Base-by-base conservation (phyloP, 2,797 vertebrate species). In the Tenualosa thibaudeaui region DNA sequence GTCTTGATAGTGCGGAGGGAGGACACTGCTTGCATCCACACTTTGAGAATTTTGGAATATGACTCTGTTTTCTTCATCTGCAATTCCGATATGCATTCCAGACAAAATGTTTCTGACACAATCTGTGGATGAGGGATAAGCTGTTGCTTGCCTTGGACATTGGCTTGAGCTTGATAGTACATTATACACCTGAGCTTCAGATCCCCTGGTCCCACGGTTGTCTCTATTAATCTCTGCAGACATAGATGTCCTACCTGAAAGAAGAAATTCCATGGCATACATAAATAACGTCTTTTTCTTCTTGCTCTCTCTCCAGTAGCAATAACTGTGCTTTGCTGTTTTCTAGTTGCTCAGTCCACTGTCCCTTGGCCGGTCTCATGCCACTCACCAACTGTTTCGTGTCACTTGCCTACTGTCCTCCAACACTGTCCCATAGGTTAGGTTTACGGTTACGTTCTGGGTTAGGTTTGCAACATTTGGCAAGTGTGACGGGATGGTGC, bases 201-300 rank as follows among this genome's bases (percentile, higher is more conserved):
- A 78, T 15, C 17, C 71, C n/a, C 37, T 78, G 17, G 71, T 46
- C 37, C 3, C 5, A 46, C 5, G 37, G 40, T 78, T 17, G 71
- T 46, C 71, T 78, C 71, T 78, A 40, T 78, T 46, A 8, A 46
- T 78, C 40, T 78, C 40, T 22, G 71, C 71, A 19, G 71, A 78
- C 71, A 78, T 78, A 22, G 15, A 12, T 78, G 3, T 43, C 71
- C 37, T 6, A 78, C 40, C 71, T 78, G 71, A 46, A 2, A n/a
- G 71, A 40, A 78, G 15, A 78, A 40, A 78, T 78, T 78, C 15
- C 40, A 78, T 51, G 50, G 9, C 5, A 51, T 51, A 51, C 10
- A 12, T 51, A 9, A 51, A 51, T 12, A 51, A 51, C 1, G 7
- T 9, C 43, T 9, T 51, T 51, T 51, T 51, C 1, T 51, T 7